These are phyloP conservation scores for Plodia interpunctella DNA, from an alignment of 1,140 invertebrate species.

Conservation along the genomic window DNA sequence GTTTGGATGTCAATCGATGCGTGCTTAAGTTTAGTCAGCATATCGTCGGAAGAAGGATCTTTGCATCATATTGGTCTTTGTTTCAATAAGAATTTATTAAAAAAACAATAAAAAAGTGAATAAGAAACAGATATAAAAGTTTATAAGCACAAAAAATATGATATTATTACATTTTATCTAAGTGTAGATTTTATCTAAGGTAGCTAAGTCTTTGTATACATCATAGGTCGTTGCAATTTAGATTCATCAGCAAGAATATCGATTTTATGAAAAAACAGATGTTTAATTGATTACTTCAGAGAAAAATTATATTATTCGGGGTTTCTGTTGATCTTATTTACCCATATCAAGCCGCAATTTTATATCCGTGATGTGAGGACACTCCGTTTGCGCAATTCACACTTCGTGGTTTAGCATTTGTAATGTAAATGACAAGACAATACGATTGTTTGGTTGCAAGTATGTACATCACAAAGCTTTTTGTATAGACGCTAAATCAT, in stretches of 20 bases:
- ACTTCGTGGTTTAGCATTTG: slow-evolving; percentile 4
- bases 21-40: neutral
- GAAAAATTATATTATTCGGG: neutral
- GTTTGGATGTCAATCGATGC: neutral
- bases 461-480: neutral
- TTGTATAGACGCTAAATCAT: slow-evolving; percentile 1
- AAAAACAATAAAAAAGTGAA: no score
- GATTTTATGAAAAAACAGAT: no score
- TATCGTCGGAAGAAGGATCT: neutral
- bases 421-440: slow-evolving; percentile 3
- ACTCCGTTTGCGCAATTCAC: neutral
- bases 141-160: no score
- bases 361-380: neutral
- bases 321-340: no score
- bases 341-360: neutral
- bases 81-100: no score
- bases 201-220: no score
- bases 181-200: no score
- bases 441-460: neutral
- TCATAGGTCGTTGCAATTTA: no score
- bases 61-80: neutral
- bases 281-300: no score
- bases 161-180: no score
- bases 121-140: no score
- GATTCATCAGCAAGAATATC: no score